phyloP scores from a whole-genome alignment of 2,888 invertebrate species.

The Malacosoma neustria region DNA sequence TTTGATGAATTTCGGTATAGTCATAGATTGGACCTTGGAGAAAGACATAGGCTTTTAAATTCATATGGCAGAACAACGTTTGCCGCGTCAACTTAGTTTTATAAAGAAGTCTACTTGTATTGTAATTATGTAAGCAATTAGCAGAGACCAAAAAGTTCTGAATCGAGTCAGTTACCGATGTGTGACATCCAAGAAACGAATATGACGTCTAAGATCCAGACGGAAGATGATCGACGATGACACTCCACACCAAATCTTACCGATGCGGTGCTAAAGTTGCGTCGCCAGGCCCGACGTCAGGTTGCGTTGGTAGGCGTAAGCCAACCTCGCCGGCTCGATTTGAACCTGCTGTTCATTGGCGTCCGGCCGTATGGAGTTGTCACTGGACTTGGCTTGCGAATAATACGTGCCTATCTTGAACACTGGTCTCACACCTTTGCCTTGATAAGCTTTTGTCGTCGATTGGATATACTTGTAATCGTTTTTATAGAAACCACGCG shows the following conservation, averaged over 20 bases:
- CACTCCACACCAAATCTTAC: conserved; percentile 44
- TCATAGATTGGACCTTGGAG: too few relatives aligned
- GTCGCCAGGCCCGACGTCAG: conserved; percentile 43
- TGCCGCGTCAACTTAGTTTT: too few relatives aligned
- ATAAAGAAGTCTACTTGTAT: too few relatives aligned
- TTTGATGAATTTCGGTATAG: too few relatives aligned
- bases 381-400: conserved; percentile 56
- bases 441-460: conserved; percentile 70
- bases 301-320: conserved; percentile 56
- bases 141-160: too few relatives aligned
- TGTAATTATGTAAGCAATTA: too few relatives aligned
- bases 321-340: conserved; percentile 60
- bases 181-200: too few relatives aligned
- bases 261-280: conserved; percentile 48
- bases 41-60: too few relatives aligned
- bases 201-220: conserved; percentile 17
- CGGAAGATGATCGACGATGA: conserved; percentile 19
- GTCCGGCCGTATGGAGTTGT: conserved; percentile 64
- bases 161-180: too few relatives aligned
- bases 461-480: conserved; percentile 51
- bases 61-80: too few relatives aligned
- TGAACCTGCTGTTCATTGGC: conserved; percentile 66
- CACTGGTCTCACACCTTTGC: conserved; percentile 48
- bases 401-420: conserved; percentile 67
- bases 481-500: conserved; percentile 51